Evolutionary conservation across 2,797 vertebrate species (phyloP).

Genomic region (Squalus acanthias): DNA sequence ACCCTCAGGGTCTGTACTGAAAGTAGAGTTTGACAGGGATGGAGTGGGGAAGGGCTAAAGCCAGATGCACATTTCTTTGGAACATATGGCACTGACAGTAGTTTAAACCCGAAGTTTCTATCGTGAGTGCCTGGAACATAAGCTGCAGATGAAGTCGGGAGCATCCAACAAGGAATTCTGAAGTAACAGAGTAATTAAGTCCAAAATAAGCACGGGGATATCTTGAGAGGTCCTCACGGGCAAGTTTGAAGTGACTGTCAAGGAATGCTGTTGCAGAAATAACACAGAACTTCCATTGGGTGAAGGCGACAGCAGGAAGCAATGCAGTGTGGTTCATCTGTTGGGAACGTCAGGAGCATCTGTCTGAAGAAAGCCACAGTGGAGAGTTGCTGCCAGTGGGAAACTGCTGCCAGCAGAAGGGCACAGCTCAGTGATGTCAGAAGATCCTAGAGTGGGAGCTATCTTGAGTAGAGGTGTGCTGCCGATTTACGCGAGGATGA

Average conservation of each 20-base stretch:
- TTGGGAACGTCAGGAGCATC: background rate
- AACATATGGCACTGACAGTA: background rate
- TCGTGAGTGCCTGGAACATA: background rate
- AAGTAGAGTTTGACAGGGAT: background rate
- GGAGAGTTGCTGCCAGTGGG: background rate
- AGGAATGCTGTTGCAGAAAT: background rate
- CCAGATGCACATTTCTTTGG: background rate
- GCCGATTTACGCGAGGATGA: background rate
- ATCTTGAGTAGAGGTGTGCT: background rate
- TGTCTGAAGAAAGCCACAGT: background rate
- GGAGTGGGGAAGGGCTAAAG: background rate
- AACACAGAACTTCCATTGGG: background rate
- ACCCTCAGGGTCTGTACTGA: background rate
- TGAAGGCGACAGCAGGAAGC: background rate
- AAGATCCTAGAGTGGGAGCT: background rate
- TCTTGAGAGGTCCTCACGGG: background rate
- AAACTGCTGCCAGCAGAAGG: background rate
- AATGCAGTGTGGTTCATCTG: background rate
- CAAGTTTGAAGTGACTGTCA: background rate
- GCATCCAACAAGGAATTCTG: background rate
- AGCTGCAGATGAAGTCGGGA: background rate
- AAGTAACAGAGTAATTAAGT: background rate
- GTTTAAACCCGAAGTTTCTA: background rate
- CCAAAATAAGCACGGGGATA: background rate
- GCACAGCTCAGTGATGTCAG: background rate